Evolutionary conservation across 2,888 invertebrate genomes (phyloP).

Genomic region (Pandemis corylana): DNA sequence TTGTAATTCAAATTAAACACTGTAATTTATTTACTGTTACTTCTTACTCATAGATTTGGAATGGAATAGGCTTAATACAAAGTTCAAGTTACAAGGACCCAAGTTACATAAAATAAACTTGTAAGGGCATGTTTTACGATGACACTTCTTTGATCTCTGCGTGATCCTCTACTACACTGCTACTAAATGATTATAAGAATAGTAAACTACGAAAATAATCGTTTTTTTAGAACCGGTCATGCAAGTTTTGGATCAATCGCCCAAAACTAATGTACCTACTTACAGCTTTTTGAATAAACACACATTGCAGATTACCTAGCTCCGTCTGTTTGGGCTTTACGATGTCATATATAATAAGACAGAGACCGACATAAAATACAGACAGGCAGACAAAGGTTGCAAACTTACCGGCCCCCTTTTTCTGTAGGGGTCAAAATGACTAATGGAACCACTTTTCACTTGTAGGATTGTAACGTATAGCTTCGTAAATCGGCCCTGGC

Average conservation of each 20-base stretch:
- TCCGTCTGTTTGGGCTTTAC: not conserved
- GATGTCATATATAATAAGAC: not conserved
- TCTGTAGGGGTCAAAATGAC: not conserved
- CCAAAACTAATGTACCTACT: not conserved
- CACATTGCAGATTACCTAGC: not conserved
- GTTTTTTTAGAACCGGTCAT: not conserved
- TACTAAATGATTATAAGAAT: no score
- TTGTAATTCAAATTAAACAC: not conserved
- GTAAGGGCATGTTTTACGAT: no score
- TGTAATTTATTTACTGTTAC: not conserved
- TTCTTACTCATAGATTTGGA: not conserved
- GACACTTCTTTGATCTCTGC: no score
- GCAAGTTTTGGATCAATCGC: not conserved
- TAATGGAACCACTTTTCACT: conserved; percentile 7
- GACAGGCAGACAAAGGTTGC: conserved; percentile 1
- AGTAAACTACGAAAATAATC: not conserved
- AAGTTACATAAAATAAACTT: no score
- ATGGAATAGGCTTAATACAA: not conserved
- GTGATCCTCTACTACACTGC: no score
- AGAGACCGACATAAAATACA: conserved; percentile 3
- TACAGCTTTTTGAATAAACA: not conserved
- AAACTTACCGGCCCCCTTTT: conserved; percentile 1
- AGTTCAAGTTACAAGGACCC: no score
- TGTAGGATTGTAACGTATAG: conserved; percentile 3
- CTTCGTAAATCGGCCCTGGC: not conserved